These are phyloP conservation scores for Hyla sarda DNA, from an alignment of 2,113 vertebrate genomes.

Conservation along the genomic window DNA sequence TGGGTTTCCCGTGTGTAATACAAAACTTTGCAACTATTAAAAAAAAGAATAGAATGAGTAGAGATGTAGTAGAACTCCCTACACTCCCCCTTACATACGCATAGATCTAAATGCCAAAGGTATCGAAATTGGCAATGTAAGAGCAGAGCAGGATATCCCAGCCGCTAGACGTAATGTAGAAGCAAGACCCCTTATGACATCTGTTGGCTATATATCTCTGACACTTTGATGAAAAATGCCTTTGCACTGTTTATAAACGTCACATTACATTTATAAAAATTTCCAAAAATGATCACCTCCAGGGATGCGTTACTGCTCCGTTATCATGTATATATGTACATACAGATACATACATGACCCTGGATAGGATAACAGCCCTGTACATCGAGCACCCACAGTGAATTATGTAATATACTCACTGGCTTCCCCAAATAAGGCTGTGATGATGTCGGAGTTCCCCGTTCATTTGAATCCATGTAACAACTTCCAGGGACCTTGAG, in stretches of 20 bases:
- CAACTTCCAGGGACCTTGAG: constrained; percentile 43
- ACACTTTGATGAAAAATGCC: neutral
- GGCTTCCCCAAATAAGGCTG: constrained; percentile 51
- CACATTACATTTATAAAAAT: neutral
- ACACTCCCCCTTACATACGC: too few species aligned
- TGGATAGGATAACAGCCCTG: neutral
- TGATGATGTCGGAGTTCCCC: constrained; percentile 34
- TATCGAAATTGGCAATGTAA: neutral
- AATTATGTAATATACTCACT: constrained; percentile 40
- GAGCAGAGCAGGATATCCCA: neutral
- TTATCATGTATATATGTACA: neutral
- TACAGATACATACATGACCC: too few species aligned
- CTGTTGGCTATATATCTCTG: neutral
- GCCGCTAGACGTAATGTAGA: neutral
- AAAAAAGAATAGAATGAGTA: neutral
- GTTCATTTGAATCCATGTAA: constrained; percentile 55
- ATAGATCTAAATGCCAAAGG: neutral
- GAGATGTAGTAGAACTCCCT: neutral
- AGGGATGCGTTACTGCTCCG: neutral
- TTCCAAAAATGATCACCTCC: neutral
- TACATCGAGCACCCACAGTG: neutral
- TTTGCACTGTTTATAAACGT: neutral
- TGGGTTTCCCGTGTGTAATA: constrained; percentile 42
- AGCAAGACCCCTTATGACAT: neutral
- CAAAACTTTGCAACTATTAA: constrained; percentile 4